Conservation (phyloP, 1,140 invertebrate genomes). For the Bombus impatiens region DNA sequence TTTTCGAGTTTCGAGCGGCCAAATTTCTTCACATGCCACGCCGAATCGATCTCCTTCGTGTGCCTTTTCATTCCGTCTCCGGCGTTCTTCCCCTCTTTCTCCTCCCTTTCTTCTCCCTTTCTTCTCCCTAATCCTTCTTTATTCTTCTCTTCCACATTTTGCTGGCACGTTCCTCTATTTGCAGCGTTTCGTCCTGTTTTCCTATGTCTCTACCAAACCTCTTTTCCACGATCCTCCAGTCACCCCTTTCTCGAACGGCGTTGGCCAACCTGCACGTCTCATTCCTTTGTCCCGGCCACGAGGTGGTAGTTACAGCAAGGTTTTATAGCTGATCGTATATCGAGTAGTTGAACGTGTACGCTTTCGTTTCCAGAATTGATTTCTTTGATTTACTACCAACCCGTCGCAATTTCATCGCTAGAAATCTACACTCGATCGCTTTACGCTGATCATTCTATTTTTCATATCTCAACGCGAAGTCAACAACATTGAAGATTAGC, state of each 20-base stretch:
- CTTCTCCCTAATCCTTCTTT: background rate
- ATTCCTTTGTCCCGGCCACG: constrained; percentile 20
- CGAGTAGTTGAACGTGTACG: constrained; percentile 25
- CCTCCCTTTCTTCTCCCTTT: background rate
- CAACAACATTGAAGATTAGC: too few relatives aligned
- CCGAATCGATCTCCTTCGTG: background rate
- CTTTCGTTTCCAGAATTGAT: constrained; percentile 33
- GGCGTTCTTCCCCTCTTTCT: too few relatives aligned
- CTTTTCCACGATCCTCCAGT: background rate
- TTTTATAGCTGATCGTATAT: constrained; percentile 45
- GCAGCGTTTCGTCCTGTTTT: constrained; percentile 24
- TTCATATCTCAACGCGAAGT: background rate
- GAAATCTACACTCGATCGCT: constrained; percentile 1
- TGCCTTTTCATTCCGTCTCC: background rate
- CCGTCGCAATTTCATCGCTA: background rate
- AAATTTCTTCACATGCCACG: constrained; percentile 29
- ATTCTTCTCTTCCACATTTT: background rate
- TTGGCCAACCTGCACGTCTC: constrained; percentile 6
- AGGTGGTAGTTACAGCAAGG: background rate
- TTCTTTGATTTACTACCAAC: constrained; percentile 36
- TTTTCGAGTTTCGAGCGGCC: constrained; percentile 45
- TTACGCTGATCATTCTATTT: background rate
- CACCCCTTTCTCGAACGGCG: background rate
- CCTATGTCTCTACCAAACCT: background rate
- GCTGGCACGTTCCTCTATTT: background rate